A percentile compares a stretch with the other conserved stretches of the same genome.
phyloP scores from a whole-genome alignment of 2,113 vertebrate species.

The Aegithalos caudatus region DNA sequence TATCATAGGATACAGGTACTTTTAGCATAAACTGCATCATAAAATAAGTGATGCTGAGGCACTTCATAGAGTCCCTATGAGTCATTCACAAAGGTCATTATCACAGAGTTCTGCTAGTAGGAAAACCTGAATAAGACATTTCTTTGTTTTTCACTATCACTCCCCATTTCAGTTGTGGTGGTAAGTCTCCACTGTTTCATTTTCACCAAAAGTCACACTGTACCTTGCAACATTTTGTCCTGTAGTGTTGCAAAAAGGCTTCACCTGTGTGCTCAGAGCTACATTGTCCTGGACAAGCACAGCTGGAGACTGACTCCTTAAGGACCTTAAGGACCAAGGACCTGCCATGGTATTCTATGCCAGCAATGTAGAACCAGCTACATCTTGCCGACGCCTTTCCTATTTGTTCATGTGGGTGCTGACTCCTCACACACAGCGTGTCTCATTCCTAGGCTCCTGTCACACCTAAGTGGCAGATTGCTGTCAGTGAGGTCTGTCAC shows the following conservation, averaged over 20 bases:
- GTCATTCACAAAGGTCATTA: neutral
- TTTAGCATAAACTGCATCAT: neutral
- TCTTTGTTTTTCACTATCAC: neutral
- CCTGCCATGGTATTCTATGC: neutral
- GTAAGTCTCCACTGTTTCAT: neutral
- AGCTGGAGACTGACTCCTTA: neutral
- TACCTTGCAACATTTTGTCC: neutral
- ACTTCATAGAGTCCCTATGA: neutral
- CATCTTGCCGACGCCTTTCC: fast-evolving
- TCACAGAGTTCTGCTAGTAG: neutral
- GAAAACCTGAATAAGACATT: neutral
- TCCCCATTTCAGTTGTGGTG: neutral
- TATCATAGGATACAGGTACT: neutral
- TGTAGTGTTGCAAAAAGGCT: neutral
- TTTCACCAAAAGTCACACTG: neutral
- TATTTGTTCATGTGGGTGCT: neutral
- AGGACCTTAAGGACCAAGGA: neutral
- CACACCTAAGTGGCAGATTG: neutral
- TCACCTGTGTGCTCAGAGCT: neutral
- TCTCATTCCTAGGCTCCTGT: neutral
- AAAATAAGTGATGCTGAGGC: neutral
- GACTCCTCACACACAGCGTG: fast-evolving
- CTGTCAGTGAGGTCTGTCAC: neutral
- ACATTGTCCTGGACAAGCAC: neutral
- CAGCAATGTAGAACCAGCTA: neutral